Base-by-base conservation (phyloP, 1,140 invertebrate genomes). In the Adelges cooleyi region DNA sequence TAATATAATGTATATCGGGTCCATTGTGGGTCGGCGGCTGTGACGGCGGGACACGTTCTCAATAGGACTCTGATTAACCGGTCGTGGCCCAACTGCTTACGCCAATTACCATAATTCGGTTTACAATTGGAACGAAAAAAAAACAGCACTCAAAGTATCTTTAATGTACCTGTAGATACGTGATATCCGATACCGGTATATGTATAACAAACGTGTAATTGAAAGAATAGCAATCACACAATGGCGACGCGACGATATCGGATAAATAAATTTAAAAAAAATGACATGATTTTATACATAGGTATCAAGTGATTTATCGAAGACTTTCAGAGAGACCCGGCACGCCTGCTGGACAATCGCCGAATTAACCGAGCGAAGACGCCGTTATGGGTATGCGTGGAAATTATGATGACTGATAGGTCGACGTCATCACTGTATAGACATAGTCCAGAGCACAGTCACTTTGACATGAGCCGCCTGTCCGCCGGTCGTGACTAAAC, bases 21-120 rank as follows among this genome's bases (percentile, higher is more conserved):
- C 56, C 56, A 62, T 62, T 62, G 56, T 62, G 42, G 56, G 29
- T 6, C 29, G 29, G 29, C 29, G 29, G 11, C 11, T 5, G 29
- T 42, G 18, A 23, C 54, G 3, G 23, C 54, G n/a, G 20, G 23
- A 29, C 54, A 11, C 56, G 56, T 48, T 62, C 29, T 33, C 56
- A 62, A 62, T 62, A 62, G 56, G 25, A 33, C 56, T 62, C 56
- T 62, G 56, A 62, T 62, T 62, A 62, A 62, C 56, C 56, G 56
- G 56, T 48, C 42, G 56, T 42, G 53, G 36, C 42, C n/a, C 23
- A 27, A 8, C 17, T 3, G 36, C 52, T 6, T n/a, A 44, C 44
- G 56, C 56, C 56, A 62, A 62, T 62, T 62, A 62, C 56, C 56
- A 48, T 62, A 48, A 29, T 62, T 62, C 18, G 42, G 40, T 62